Conservation (phyloP, 2,113 vertebrate genomes). For the Ramphastos sulfuratus region DNA sequence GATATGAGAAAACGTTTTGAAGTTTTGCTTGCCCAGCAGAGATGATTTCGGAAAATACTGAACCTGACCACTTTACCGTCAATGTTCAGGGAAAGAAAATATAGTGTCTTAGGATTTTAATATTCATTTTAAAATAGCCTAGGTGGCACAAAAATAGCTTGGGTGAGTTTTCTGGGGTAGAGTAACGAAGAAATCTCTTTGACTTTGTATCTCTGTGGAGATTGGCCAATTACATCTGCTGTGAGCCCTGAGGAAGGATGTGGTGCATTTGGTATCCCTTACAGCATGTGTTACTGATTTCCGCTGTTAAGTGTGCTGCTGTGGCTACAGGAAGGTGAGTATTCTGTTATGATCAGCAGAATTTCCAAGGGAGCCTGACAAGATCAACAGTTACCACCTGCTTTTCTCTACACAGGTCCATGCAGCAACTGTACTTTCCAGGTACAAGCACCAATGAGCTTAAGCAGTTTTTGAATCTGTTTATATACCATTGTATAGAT, state of each 20-base stretch:
- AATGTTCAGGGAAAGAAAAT: conserved; percentile 80
- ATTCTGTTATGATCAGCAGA: not conserved
- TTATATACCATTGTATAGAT: not conserved
- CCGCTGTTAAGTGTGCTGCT: not conserved
- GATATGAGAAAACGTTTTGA: not conserved
- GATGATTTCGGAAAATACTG: conserved; percentile 84
- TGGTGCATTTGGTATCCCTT: not conserved
- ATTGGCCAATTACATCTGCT: not conserved
- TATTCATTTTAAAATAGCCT: not conserved
- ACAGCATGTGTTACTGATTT: not conserved
- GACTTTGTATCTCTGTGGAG: not conserved
- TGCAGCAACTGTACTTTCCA: not conserved
- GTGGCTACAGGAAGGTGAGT: not conserved
- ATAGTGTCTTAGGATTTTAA: conserved; percentile 74
- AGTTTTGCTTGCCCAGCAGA: conserved; percentile 76
- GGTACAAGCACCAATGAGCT: not conserved
- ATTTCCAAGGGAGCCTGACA: not conserved
- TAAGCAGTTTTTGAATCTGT: not conserved
- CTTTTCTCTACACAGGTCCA: not conserved
- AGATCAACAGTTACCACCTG: not conserved
- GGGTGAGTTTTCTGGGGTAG: not conserved
- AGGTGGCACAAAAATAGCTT: not conserved
- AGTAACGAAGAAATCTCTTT: not conserved
- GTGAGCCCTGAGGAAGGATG: not conserved
- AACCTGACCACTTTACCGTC: conserved; percentile 79